Evolutionary conservation across 2,888 invertebrate species (phyloP).

Genomic region (Cephalotes varians): DNA sequence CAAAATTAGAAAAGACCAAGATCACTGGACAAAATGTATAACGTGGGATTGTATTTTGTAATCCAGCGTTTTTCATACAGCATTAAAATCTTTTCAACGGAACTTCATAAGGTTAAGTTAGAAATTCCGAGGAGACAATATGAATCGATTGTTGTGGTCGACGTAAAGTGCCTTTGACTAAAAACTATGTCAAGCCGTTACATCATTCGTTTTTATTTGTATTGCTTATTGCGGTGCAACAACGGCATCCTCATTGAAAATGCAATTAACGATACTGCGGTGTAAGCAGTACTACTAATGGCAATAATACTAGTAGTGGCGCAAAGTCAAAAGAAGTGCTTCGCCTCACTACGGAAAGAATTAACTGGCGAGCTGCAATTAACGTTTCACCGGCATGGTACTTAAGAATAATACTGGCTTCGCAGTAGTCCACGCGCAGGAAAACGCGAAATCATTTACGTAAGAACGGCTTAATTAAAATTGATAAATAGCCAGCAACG

Average conservation of each 20-base stretch:
- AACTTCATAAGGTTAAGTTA: background rate
- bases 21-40: background rate
- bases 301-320: constrained; percentile 4
- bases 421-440: background rate
- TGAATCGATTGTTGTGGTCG: constrained; percentile 12
- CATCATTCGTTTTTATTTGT: constrained; percentile 41
- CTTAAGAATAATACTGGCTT: constrained; percentile 38
- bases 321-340: constrained; percentile 28
- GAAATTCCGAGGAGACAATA: background rate
- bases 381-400: constrained; percentile 20
- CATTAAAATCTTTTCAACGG: background rate
- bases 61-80: background rate
- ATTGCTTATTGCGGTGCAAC: background rate
- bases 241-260: constrained; percentile 19
- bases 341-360: constrained; percentile 35
- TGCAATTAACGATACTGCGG: constrained; percentile 38
- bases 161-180: background rate
- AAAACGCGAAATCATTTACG: constrained; percentile 58
- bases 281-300: background rate
- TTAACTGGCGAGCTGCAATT: constrained; percentile 37
- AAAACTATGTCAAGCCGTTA: constrained; percentile 28
- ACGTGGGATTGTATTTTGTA: background rate
- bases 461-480: constrained; percentile 71
- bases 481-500: constrained; percentile 60
- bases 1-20: background rate